Percentiles rank a stretch among this genome's conserved stretches.
Evolutionary conservation across 2,113 vertebrate species (phyloP).

Genomic region (Hemibagrus wyckioides): DNA sequence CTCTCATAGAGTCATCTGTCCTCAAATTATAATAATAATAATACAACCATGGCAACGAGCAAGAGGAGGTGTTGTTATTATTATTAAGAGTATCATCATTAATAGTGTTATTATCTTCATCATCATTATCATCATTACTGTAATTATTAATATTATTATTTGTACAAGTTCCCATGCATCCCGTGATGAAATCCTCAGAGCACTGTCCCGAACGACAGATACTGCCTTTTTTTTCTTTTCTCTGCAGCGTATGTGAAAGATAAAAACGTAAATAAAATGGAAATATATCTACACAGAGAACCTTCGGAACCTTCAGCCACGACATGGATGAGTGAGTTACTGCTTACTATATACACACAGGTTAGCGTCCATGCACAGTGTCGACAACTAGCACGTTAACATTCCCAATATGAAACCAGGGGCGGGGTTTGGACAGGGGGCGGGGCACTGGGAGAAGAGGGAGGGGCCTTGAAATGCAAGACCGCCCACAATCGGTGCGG

Average conservation of each 20-base stretch:
- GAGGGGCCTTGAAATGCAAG: conserved; percentile 44
- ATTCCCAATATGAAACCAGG: conserved; percentile 66
- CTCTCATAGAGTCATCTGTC: no score
- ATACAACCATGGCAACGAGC: conserved; percentile 73
- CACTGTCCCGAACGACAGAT: conserved; percentile 76
- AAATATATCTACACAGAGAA: conserved; percentile 72
- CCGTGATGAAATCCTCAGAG: conserved; percentile 62
- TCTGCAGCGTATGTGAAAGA: conserved; percentile 59
- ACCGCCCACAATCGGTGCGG: conserved; percentile 17
- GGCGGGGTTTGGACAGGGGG: conserved; percentile 23
- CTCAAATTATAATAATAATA: conserved; percentile 76
- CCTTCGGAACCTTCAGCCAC: conserved; percentile 61
- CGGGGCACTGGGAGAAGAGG: conserved; percentile 33
- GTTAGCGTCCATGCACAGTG: conserved; percentile 81
- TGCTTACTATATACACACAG: conserved; percentile 79
- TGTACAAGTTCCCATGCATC: conserved; percentile 74
- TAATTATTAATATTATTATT: conserved; percentile 19
- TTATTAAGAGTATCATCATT: not conserved
- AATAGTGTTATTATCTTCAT: not conserved
- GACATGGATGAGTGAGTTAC: conserved; percentile 71
- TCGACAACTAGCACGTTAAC: conserved; percentile 80
- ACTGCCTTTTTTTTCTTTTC: conserved; percentile 73
- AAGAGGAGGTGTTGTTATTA: conserved; percentile 58
- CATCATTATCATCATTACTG: not conserved
- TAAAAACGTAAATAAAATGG: conserved; percentile 52